These are phyloP conservation scores for Pseudomugil gertrudae DNA, from an alignment of 2,797 vertebrate genomes.

Conservation along the genomic window DNA sequence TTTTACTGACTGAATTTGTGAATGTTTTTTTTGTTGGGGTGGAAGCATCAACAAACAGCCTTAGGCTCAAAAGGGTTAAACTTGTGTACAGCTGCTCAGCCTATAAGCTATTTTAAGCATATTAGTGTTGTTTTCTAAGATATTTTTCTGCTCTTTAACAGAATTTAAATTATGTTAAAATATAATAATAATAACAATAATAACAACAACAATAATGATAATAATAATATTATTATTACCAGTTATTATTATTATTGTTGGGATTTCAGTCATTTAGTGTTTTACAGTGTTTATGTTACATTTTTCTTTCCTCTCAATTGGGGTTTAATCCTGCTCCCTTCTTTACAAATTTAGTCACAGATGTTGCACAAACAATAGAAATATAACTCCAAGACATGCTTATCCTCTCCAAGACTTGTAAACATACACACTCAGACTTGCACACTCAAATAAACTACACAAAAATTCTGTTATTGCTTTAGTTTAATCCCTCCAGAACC, in stretches of 20 bases:
- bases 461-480: constrained; percentile 48
- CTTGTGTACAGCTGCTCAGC: not conserved
- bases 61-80: not conserved
- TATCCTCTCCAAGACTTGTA: constrained; percentile 20
- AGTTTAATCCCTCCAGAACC: constrained; percentile 68
- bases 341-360: constrained; percentile 54
- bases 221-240: too few relatives aligned
- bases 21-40: too few relatives aligned
- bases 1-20: too few relatives aligned
- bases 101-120: not conserved
- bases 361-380: constrained; percentile 36
- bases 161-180: not conserved
- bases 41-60: not conserved
- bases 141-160: constrained; percentile 5
- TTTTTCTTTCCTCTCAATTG: constrained; percentile 63
- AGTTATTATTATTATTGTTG: too few relatives aligned
- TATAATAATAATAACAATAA: too few relatives aligned
- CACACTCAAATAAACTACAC: constrained; percentile 36
- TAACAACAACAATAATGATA: too few relatives aligned
- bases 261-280: not conserved
- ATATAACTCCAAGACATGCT: constrained; percentile 31
- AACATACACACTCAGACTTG: constrained; percentile 39
- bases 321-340: constrained; percentile 48
- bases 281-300: constrained; percentile 62
- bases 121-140: not conserved